Evolutionary conservation across 2,797 vertebrate species (phyloP).

Genomic region (Myripristis jacobus): DNA sequence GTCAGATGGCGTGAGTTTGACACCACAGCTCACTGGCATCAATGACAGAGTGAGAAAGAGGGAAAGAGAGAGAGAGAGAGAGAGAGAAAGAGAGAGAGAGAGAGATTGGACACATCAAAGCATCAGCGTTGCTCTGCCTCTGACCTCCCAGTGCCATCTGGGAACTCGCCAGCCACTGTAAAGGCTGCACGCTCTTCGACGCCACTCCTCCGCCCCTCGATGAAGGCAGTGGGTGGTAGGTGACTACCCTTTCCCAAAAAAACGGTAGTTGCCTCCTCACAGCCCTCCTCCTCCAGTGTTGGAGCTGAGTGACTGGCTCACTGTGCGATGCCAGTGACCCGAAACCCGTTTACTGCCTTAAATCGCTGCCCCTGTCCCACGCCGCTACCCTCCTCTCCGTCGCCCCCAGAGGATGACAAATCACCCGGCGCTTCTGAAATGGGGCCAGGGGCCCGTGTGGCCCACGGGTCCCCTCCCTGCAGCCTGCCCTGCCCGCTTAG

Average conservation of each 20-base stretch:
- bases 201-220: neutral
- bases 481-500: conserved; percentile 64
- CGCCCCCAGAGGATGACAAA: conserved; percentile 73
- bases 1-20: conserved; percentile 11
- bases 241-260: conserved; percentile 14
- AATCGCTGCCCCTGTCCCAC: conserved; percentile 62
- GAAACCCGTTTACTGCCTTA: conserved; percentile 77
- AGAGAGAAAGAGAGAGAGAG: too few species aligned
- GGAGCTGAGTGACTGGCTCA: conserved; percentile 77
- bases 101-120: conserved; percentile 3
- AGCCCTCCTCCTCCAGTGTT: conserved; percentile 39
- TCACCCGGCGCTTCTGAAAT: conserved; percentile 62
- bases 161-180: neutral
- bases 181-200: neutral
- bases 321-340: conserved; percentile 81
- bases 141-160: conserved; percentile 19
- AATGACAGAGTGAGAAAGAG: conserved; percentile 25
- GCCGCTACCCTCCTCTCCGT: conserved; percentile 59
- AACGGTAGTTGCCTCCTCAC: neutral
- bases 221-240: conserved; percentile 24
- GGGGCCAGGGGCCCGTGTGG: conserved; percentile 33
- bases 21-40: conserved; percentile 31
- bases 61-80: too few species aligned
- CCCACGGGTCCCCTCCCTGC: conserved; percentile 33
- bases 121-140: neutral